phyloP scores from a whole-genome alignment of 2,888 invertebrate genomes.

The Aproaerema taeniolella region DNA sequence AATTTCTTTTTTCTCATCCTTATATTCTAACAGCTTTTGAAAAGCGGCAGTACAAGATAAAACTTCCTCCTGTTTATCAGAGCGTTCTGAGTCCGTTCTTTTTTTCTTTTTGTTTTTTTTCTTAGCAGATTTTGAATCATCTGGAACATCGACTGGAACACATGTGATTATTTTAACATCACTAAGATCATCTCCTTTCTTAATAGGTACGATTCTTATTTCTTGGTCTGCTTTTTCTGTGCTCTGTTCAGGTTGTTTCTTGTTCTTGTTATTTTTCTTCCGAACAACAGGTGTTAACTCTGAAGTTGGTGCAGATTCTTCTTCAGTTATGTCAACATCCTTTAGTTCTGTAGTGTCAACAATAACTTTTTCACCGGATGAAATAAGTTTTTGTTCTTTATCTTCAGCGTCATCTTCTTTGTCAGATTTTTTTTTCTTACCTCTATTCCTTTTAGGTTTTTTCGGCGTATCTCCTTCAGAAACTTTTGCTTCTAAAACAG shows the following conservation, averaged over 20 bases:
- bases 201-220: conserved; percentile 4
- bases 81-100: conserved; percentile 51
- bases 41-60: conserved; percentile 49
- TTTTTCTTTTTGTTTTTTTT: conserved; percentile 67
- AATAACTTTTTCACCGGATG: not conserved
- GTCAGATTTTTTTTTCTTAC: conserved; percentile 57
- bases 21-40: conserved; percentile 36
- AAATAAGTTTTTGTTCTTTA: conserved; percentile 23
- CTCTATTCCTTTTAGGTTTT: conserved; percentile 66
- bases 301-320: conserved; percentile 11
- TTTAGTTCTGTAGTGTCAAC: conserved; percentile 11
- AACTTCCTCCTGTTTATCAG: conserved; percentile 44
- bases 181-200: conserved; percentile 15
- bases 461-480: conserved; percentile 43
- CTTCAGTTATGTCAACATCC: conserved; percentile 17
- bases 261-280: conserved; percentile 61
- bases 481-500: conserved; percentile 18
- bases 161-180: conserved; percentile 14
- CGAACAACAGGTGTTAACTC: conserved; percentile 38
- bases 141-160: conserved; percentile 12
- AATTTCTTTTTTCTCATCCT: conserved; percentile 24
- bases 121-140: conserved; percentile 38
- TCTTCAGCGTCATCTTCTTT: conserved; percentile 27
- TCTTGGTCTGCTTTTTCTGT: conserved; percentile 11
- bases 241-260: conserved; percentile 29